These are phyloP conservation scores for Sminthurides aquaticus DNA, from an alignment of 2,888 invertebrate genomes.

Conservation along the genomic window DNA sequence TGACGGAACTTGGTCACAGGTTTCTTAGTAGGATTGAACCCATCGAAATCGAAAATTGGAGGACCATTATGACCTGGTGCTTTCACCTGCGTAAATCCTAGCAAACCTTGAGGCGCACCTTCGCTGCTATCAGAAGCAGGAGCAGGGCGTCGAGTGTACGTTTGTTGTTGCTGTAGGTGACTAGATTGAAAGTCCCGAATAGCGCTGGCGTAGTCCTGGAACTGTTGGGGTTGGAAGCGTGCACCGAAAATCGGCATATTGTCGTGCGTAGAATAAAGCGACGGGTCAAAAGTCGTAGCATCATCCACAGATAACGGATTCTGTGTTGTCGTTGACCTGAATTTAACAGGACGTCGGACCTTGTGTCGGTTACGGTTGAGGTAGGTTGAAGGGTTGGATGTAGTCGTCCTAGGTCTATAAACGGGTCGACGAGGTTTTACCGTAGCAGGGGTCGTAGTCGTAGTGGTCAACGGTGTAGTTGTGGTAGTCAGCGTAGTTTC, in stretches of 20 bases:
- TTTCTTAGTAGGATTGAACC: background rate
- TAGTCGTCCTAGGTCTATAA: slow-evolving; percentile 14
- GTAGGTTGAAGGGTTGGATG: slow-evolving; percentile 4
- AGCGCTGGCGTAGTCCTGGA: slow-evolving; percentile 19
- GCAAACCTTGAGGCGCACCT: slow-evolving; percentile 14
- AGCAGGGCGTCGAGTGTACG: background rate
- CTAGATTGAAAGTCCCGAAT: slow-evolving; percentile 7
- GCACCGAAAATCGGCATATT: slow-evolving; percentile 1
- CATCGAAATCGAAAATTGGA: slow-evolving; percentile 20
- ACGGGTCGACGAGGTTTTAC: slow-evolving; percentile 3
- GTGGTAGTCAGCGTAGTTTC: slow-evolving; percentile 3
- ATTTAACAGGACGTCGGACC: slow-evolving; percentile 12
- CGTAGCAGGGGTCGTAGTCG: background rate
- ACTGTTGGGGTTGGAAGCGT: slow-evolving; percentile 17
- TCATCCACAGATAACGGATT: background rate
- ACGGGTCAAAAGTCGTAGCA: slow-evolving; percentile 1
- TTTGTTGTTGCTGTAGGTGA: background rate
- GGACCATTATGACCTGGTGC: slow-evolving; percentile 17
- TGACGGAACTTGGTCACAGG: background rate
- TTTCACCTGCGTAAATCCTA: slow-evolving; percentile 13
- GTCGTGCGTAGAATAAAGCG: background rate
- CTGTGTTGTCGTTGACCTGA: slow-evolving; percentile 11
- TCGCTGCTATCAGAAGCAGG: background rate
- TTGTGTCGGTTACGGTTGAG: slow-evolving; percentile 7
- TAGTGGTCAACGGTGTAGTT: background rate